Evolutionary conservation across 2,888 invertebrate species (phyloP).

Genomic region (Drosophila rubida): DNA sequence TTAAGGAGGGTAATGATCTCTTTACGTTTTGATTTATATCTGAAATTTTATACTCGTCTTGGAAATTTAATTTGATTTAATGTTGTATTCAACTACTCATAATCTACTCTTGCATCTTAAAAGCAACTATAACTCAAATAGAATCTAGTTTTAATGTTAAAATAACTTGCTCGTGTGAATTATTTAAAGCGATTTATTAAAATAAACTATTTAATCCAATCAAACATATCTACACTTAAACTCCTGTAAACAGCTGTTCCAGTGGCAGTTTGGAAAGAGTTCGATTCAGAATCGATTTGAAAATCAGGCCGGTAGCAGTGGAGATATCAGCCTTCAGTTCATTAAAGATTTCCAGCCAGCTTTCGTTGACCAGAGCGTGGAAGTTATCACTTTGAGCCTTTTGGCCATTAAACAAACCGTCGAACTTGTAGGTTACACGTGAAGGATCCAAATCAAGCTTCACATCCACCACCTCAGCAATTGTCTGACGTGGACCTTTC

Average conservation of each 20-base stretch:
- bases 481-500: slow-evolving; percentile 62
- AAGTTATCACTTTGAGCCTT: slow-evolving; percentile 84
- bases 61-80: slow-evolving; percentile 18
- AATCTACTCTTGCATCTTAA: slow-evolving; percentile 20
- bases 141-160: slow-evolving; percentile 5
- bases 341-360: slow-evolving; percentile 84
- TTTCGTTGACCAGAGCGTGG: slow-evolving; percentile 84
- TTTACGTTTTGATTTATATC: slow-evolving; percentile 1
- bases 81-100: background rate
- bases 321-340: slow-evolving; percentile 83
- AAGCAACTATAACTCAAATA: slow-evolving; percentile 16
- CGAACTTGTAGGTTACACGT: slow-evolving; percentile 61
- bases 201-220: slow-evolving; percentile 2
- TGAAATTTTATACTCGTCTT: slow-evolving; percentile 11
- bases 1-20: background rate
- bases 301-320: slow-evolving; percentile 80
- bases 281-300: slow-evolving; percentile 79
- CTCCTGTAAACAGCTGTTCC: slow-evolving; percentile 61
- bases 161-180: background rate
- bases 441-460: slow-evolving; percentile 61
- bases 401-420: slow-evolving; percentile 85
- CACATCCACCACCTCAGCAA: slow-evolving; percentile 50
- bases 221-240: slow-evolving; percentile 8
- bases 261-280: slow-evolving; percentile 82
- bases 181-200: slow-evolving; percentile 16